Percentiles rank a stretch among this genome's conserved stretches.
These are phyloP conservation scores for Trypoxylus dichotomus DNA, from an alignment of 1,140 invertebrate species.

Conservation along the genomic window DNA sequence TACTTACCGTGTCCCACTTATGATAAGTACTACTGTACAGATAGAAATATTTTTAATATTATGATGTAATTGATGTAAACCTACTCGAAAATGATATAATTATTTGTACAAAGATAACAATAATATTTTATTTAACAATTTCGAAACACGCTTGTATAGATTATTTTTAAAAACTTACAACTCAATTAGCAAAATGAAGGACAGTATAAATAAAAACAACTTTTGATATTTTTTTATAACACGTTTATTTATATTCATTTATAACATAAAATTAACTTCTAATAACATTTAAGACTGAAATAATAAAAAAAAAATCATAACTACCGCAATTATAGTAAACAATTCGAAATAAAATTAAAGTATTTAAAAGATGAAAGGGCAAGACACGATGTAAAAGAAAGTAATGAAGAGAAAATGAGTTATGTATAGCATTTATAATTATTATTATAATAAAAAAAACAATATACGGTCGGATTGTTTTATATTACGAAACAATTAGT, in stretches of 20 bases:
- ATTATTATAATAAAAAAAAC: background rate
- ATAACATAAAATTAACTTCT: slow-evolving; percentile 27
- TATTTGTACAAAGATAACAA: background rate
- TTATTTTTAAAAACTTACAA: no score
- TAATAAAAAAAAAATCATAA: slow-evolving; percentile 18
- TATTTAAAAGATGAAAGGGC: background rate
- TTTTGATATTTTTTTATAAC: slow-evolving; percentile 6
- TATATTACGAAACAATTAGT: background rate
- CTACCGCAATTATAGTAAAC: background rate
- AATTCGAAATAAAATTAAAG: slow-evolving; percentile 6
- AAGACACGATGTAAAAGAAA: background rate
- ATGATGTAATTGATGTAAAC: background rate
- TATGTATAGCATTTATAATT: background rate
- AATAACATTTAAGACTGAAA: slow-evolving; percentile 17
- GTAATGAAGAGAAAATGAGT: background rate
- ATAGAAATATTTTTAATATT: no score
- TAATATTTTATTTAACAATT: background rate
- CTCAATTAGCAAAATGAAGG: background rate
- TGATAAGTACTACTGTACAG: no score
- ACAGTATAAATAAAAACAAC: background rate
- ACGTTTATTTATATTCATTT: slow-evolving; percentile 26
- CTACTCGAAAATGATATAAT: background rate
- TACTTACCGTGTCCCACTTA: no score
- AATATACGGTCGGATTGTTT: background rate
- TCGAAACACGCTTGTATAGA: background rate